phyloP scores from a whole-genome alignment of 2,888 invertebrate genomes.

The Drosophila nigricruria region DNA sequence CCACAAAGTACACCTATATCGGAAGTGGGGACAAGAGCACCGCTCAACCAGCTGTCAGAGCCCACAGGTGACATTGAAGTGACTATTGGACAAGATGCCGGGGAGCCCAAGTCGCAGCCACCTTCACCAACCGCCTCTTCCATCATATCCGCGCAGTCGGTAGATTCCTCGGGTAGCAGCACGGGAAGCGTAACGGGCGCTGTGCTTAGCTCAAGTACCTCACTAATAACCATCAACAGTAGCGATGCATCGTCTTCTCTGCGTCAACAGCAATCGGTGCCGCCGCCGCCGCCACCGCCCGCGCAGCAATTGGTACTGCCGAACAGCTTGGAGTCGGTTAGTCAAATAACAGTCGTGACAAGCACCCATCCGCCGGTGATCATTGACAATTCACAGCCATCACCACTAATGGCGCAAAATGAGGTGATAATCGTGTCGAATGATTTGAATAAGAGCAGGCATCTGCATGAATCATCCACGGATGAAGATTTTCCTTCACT shows the following conservation, averaged over 20 bases:
- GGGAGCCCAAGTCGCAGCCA: slow-evolving; percentile 68
- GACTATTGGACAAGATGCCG: slow-evolving; percentile 65
- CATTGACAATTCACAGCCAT: slow-evolving; percentile 86
- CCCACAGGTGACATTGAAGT: slow-evolving; percentile 67
- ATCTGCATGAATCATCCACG: slow-evolving; percentile 89
- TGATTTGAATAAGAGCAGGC: slow-evolving; percentile 89
- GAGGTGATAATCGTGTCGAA: slow-evolving; percentile 94
- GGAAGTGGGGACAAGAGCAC: slow-evolving; percentile 7
- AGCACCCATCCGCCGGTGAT: slow-evolving; percentile 92
- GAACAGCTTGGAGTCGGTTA: slow-evolving; percentile 91
- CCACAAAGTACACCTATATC: slow-evolving; percentile 3
- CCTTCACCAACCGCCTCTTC: slow-evolving; percentile 82
- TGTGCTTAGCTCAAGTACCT: slow-evolving; percentile 83
- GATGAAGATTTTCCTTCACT: slow-evolving; percentile 92
- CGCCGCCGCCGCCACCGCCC: slow-evolving; percentile 51
- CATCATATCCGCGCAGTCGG: slow-evolving; percentile 76
- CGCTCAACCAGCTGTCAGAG: slow-evolving; percentile 52
- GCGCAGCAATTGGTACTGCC: slow-evolving; percentile 86
- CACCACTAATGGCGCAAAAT: slow-evolving; percentile 79
- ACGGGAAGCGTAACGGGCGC: slow-evolving; percentile 59
- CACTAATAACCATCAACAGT: slow-evolving; percentile 84
- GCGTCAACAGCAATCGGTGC: slow-evolving; percentile 67
- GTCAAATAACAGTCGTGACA: slow-evolving; percentile 93
- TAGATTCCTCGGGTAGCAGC: slow-evolving; percentile 62
- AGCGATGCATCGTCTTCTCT: slow-evolving; percentile 76